phyloP scores from a whole-genome alignment of 2,797 vertebrate genomes.

The Octomys mimax region DNA sequence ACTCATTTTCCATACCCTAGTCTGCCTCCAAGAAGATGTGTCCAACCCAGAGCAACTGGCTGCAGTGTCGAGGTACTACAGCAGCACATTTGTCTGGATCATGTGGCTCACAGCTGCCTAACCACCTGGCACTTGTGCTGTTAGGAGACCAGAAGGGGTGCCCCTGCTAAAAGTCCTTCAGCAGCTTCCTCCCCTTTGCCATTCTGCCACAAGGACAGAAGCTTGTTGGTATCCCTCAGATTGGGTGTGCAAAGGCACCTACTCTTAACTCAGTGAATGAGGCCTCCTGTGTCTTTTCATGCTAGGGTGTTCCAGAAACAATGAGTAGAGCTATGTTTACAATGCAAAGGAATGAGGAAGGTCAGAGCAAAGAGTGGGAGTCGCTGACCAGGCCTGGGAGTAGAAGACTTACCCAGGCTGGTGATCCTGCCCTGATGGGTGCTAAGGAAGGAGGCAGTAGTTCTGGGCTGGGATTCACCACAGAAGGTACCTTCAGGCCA shows the following conservation, averaged over 20 bases:
- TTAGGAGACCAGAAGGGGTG: not conserved
- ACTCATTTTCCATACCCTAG: not conserved
- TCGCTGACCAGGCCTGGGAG: too few species aligned
- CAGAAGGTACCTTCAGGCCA: not conserved
- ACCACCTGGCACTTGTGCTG: not conserved
- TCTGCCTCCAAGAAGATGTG: not conserved
- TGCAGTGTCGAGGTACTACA: too few species aligned
- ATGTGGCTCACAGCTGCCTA: not conserved
- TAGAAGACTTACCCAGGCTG: conserved; percentile 78
- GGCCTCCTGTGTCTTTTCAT: not conserved
- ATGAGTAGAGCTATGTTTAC: not conserved
- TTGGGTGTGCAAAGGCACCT: not conserved
- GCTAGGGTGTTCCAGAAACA: not conserved
- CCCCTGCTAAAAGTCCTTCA: not conserved
- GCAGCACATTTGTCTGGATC: not conserved
- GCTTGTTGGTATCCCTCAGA: not conserved
- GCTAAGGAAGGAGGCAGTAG: conserved; percentile 90
- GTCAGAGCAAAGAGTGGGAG: not conserved
- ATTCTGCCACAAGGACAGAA: too few species aligned
- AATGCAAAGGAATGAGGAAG: not conserved
- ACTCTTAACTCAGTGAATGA: not conserved
- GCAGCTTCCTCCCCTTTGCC: not conserved
- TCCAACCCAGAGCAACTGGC: not conserved
- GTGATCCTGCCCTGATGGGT: not conserved
- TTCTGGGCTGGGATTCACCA: conserved; percentile 51